Evolutionary conservation across 1,140 invertebrate species (phyloP).

Genomic region (Tribolium castaneum): DNA sequence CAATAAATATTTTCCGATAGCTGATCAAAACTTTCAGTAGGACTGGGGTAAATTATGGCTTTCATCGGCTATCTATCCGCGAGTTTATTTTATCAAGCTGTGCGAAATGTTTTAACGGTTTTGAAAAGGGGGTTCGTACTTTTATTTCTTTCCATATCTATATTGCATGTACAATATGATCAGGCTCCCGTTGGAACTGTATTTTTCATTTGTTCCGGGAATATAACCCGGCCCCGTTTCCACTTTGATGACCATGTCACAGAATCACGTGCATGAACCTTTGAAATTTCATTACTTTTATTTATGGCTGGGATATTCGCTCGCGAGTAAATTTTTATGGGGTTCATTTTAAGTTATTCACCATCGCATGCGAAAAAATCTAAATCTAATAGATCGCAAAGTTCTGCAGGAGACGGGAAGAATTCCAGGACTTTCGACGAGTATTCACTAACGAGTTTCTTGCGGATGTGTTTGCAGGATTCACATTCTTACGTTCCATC

Average conservation of each 20-base stretch:
- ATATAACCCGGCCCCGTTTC: constrained; percentile 39
- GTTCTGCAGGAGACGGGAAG: background rate
- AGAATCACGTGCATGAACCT: constrained; percentile 39
- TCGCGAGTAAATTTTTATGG: background rate
- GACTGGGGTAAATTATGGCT: background rate
- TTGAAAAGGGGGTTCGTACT: background rate
- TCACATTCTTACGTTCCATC: constrained; percentile 28
- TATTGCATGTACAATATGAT: constrained; percentile 11
- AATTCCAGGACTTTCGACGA: constrained; percentile 1
- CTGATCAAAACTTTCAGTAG: constrained; percentile 18
- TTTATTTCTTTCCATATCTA: background rate
- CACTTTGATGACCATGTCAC: constrained; percentile 38
- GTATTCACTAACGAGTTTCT: constrained; percentile 29
- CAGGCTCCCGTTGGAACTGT: background rate
- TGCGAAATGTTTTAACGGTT: background rate
- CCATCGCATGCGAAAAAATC: background rate
- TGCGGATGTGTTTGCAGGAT: constrained; percentile 18
- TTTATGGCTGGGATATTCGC: background rate
- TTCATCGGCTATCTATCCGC: background rate
- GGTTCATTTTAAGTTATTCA: background rate
- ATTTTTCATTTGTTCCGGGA: constrained; percentile 37
- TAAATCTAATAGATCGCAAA: background rate
- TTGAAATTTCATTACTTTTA: constrained; percentile 39
- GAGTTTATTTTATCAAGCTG: background rate
- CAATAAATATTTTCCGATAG: constrained; percentile 14